phyloP scores from a whole-genome alignment of 2,888 invertebrate species.

The Pandemis cinnamomeana region DNA sequence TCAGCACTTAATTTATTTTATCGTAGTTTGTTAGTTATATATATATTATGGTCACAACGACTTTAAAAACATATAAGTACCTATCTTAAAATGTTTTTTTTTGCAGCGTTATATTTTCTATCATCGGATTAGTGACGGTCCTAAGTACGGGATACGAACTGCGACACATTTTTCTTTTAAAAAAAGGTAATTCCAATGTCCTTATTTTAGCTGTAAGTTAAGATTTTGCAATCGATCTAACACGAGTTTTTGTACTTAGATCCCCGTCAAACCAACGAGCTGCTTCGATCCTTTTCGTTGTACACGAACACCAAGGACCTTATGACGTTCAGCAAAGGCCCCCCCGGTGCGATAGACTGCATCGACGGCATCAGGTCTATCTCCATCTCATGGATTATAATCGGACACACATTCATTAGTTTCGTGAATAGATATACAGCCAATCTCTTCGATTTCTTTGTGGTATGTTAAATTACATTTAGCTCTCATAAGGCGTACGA shows the following conservation, averaged over 20 bases:
- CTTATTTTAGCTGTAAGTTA: neutral
- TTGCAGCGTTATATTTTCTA: slow-evolving; percentile 53
- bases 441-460: slow-evolving; percentile 7
- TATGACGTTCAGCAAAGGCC: slow-evolving; percentile 52
- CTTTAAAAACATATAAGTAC: too few species aligned
- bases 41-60: too few species aligned
- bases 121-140: slow-evolving; percentile 33
- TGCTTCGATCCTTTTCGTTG: slow-evolving; percentile 53
- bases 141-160: slow-evolving; percentile 31
- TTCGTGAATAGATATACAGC: neutral
- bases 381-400: slow-evolving; percentile 74
- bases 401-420: slow-evolving; percentile 59
- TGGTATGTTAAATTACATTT: slow-evolving; percentile 12
- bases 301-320: slow-evolving; percentile 66
- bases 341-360: slow-evolving; percentile 60
- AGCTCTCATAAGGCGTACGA: neutral
- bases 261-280: slow-evolving; percentile 46
- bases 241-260: slow-evolving; percentile 46
- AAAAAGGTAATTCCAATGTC: neutral
- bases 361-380: slow-evolving; percentile 71
- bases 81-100: neutral
- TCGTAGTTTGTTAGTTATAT: too few species aligned
- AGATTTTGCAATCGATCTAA: neutral
- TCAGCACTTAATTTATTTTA: too few species aligned
- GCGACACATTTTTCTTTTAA: neutral